phyloP scores from a whole-genome alignment of 2,113 vertebrate species.

The Pyxicephalus adspersus region DNA sequence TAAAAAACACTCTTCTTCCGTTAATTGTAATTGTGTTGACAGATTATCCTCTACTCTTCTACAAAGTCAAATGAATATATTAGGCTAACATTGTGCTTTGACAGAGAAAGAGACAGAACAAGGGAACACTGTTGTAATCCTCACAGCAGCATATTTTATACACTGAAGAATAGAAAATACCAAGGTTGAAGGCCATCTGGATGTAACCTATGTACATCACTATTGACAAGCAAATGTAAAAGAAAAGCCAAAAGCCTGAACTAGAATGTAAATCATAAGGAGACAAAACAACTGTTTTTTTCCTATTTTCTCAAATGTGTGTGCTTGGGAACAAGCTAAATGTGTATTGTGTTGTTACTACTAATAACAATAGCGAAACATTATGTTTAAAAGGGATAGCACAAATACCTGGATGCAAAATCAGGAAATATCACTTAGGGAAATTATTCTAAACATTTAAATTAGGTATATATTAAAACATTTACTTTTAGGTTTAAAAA shows the following conservation, averaged over 20 bases:
- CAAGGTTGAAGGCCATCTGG: neutral
- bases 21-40: constrained; percentile 38
- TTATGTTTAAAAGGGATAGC: too few relatives aligned
- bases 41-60: constrained; percentile 21
- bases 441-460: too few relatives aligned
- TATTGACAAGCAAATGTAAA: neutral
- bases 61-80: constrained; percentile 30
- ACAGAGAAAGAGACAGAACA: neutral
- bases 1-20: neutral
- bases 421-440: too few relatives aligned
- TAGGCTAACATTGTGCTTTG: constrained; percentile 11
- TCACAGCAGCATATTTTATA: constrained; percentile 1
- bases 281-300: neutral
- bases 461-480: too few relatives aligned
- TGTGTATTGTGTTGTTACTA: neutral
- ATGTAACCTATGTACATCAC: neutral
- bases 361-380: too few relatives aligned
- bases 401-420: too few relatives aligned
- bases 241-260: neutral
- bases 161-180: neutral
- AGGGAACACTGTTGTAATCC: neutral
- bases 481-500: too few relatives aligned
- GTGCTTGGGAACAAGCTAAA: neutral
- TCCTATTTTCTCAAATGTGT: neutral
- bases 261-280: neutral